Percentiles rank a stretch among this genome's conserved stretches.
These are phyloP conservation scores for Solea senegalensis DNA, from an alignment of 2,113 vertebrate species.

Conservation along the genomic window DNA sequence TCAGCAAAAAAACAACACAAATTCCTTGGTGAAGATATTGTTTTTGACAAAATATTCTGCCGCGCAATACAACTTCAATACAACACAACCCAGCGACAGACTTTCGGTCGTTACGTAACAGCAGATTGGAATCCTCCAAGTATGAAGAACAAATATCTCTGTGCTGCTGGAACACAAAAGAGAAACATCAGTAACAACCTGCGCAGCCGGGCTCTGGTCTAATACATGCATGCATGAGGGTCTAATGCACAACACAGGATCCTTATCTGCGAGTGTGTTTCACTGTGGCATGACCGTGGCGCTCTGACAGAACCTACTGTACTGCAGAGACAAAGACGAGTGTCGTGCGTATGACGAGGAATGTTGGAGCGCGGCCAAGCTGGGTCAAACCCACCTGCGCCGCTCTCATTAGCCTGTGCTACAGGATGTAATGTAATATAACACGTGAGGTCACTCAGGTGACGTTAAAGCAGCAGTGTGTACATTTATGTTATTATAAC, in stretches of 20 bases:
- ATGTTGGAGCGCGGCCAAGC: constrained; percentile 49
- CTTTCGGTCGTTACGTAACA: no score
- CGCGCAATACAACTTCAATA: no score
- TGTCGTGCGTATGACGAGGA: constrained; percentile 16
- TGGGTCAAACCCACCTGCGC: constrained; percentile 33
- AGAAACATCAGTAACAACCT: constrained; percentile 11
- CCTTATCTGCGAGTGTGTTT: constrained; percentile 41
- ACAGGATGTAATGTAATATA: background rate
- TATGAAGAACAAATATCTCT: background rate
- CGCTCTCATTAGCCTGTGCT: constrained; percentile 15
- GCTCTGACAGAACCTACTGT: constrained; percentile 7
- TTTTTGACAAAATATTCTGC: no score
- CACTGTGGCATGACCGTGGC: constrained; percentile 23
- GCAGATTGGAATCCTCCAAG: no score
- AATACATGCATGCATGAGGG: constrained; percentile 11
- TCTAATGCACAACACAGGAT: constrained; percentile 26
- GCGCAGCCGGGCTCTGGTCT: background rate
- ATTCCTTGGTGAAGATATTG: no score
- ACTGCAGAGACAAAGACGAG: constrained; percentile 41
- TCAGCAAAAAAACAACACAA: no score
- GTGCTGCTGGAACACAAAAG: background rate
- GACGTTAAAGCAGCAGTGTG: background rate
- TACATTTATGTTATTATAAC: no score
- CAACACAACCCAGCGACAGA: no score
- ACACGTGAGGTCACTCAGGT: constrained; percentile 19